Base-by-base conservation (phyloP, 64 coral and sea anemone genomes). In the Hydrozoanthus tunicans region DNA sequence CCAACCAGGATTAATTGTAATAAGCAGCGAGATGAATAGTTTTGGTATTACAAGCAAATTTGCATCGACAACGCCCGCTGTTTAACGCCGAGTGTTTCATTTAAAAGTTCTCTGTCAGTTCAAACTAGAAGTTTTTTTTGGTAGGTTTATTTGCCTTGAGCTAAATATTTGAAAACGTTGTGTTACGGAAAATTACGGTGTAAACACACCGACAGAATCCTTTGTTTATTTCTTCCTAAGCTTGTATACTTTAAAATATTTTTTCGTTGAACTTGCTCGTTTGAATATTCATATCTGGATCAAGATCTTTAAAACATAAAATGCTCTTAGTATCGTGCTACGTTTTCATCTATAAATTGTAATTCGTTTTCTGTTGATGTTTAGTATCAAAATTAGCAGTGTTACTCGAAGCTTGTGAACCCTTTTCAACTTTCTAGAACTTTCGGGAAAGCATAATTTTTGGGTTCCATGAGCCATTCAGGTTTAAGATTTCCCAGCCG, bases 21-120 rank as follows among this genome's bases (percentile, higher is more conserved):
- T 13, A 60, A 9, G n/a, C 6, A 72, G 32, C 77, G 7, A 4
- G 62, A 6, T 56, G 51, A 70, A 73, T 15, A 11, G 8, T 80
- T 58, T 80, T 58, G 11, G 60, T 73, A 86, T 59, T 3, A 73
- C 9, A 67, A 52, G 23, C 56, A 14, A 73, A 59, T 75, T 74
- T 73, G 84, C 68, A 88, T 58, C 74, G 84, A 9, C 84, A 88
- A 88, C 84, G 84, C 84, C 84, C 84, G 84, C 25, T 9, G 53
- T 70, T 85, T 70, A 15, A 53, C 9, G 25, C n/a, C 59, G 54
- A 32, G 23, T 6, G 25, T 58, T 58, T 23, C 15, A 12, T 3
- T 32, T 17, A 9, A 15, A 3, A 12, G 58, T 11, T 88, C 32
- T 57, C 53, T 59, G 55, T 25, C 69, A 51, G 10, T 73, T 88